Conservation (phyloP, 30 jellyfish, hydroid and myxozoan genomes). For the Hydractinia echinata region DNA sequence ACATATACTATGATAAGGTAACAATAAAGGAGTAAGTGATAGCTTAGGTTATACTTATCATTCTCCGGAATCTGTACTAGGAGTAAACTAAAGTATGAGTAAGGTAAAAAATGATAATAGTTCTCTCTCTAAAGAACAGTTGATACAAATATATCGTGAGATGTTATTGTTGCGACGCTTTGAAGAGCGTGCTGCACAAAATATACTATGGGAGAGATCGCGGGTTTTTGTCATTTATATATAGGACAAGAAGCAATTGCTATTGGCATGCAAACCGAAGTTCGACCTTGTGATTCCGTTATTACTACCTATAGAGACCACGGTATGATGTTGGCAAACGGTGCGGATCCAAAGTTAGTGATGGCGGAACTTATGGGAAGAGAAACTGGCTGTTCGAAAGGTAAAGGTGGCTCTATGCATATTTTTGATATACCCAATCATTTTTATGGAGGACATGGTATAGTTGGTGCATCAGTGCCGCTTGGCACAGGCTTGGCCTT, state of each 20-base stretch:
- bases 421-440: not conserved
- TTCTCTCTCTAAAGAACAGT: too few species aligned
- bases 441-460: not conserved
- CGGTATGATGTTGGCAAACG: not conserved
- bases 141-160: too few species aligned
- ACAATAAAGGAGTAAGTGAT: too few species aligned
- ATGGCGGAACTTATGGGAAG: slow-evolving; percentile 3
- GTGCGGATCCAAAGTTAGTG: not conserved
- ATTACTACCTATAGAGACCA: not conserved
- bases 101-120: too few species aligned
- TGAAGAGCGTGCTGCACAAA: not conserved
- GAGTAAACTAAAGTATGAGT: too few species aligned
- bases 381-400: not conserved
- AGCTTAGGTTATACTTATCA: too few species aligned
- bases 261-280: not conserved
- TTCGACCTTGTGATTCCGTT: too few species aligned
- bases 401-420: slow-evolving; percentile 3
- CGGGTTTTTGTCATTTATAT: not conserved
- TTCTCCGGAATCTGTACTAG: too few species aligned
- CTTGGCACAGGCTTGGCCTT: not conserved
- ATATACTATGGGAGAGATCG: not conserved
- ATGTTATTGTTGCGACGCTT: not conserved
- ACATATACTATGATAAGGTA: too few species aligned
- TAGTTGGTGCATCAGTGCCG: not conserved
- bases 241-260: slow-evolving; percentile 8